Percentiles rank a stretch among this genome's conserved stretches.
Evolutionary conservation across 2,113 vertebrate species (phyloP).

Genomic region (Phodopus roborovskii): DNA sequence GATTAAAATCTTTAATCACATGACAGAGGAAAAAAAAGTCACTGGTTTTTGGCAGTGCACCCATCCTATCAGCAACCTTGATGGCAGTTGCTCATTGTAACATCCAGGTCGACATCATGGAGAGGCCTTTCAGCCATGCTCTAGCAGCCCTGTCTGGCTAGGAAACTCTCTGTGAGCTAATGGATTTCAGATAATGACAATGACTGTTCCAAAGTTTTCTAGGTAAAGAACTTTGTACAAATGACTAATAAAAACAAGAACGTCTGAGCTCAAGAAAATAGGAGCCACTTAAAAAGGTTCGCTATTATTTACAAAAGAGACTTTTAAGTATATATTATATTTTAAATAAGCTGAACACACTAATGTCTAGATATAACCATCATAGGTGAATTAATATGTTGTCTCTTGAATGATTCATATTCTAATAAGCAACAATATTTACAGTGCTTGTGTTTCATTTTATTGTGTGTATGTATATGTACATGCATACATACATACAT

Average conservation of each 20-base stretch:
- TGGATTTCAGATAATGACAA: conserved; percentile 70
- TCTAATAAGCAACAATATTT: neutral
- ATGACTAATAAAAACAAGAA: neutral
- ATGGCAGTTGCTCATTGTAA: conserved; percentile 76
- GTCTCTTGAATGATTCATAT: neutral
- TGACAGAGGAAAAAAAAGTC: conserved; percentile 36
- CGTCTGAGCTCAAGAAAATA: conserved; percentile 18
- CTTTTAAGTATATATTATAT: neutral
- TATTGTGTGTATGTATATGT: neutral
- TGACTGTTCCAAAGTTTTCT: conserved; percentile 71
- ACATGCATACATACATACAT: no score
- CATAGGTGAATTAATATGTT: neutral
- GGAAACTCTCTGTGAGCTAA: conserved; percentile 55
- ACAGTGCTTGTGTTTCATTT: neutral
- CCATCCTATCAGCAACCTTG: conserved; percentile 69
- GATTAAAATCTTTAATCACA: conserved; percentile 78
- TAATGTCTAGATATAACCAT: neutral
- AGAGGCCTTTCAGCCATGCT: conserved; percentile 69
- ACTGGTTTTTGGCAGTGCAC: conserved; percentile 77
- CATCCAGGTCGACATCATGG: conserved; percentile 69
- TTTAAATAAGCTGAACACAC: neutral
- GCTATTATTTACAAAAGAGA: neutral
- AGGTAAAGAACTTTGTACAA: conserved; percentile 23
- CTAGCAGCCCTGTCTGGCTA: conserved; percentile 72
- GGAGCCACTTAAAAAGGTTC: neutral